Evolutionary conservation across 2,888 invertebrate genomes (phyloP), one percentile per base, ranked within the genome.

Genomic region (Actias luna): DNA sequence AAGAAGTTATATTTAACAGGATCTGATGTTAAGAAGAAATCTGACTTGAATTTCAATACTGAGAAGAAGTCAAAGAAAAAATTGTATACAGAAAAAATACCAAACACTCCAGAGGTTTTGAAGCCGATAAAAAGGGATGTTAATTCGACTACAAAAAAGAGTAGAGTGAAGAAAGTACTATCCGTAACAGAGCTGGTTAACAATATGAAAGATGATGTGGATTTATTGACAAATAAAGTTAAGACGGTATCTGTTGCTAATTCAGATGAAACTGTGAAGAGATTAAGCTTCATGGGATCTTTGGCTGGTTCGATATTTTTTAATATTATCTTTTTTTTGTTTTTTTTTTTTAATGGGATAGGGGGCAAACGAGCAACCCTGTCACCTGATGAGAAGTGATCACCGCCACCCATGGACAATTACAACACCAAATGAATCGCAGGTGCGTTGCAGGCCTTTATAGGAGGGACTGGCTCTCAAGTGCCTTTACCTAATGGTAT

Each of bases 281-380:
- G 85, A 58, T 81, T 93, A 10, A 90, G 87, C 70, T 94, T 94
- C 75, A 77, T 94, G 64, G 93, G 89, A 59, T 94, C 94, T 57
- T 82, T 94, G 66, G 93, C 93, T 77, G 93, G 94, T 94, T 83
- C 68, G 62, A 39, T 29, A n/a, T 52, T 36, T 58, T 16, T 42
- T 50, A 39, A 29, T 14, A 18, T 29, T 36, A 16, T 18, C 5
- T 18, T 52, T 59, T 31, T 57, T 0, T 12, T 29, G 33, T 33
- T 33, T 33, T 33, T 33, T 33, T 16, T n/a, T n/a, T n/a, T n/a
- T n/a, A n/a, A n/a, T n/a, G n/a, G n/a, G n/a, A n/a, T n/a, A n/a
- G n/a, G n/a, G n/a, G n/a, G n/a, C n/a, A n/a, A n/a, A n/a, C n/a
- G n/a, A n/a, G n/a, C n/a, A n/a, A n/a, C n/a, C n/a, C n/a, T n/a